Evolutionary conservation across 2,113 vertebrate genomes (phyloP).

Genomic region (Laticauda laticaudata): DNA sequence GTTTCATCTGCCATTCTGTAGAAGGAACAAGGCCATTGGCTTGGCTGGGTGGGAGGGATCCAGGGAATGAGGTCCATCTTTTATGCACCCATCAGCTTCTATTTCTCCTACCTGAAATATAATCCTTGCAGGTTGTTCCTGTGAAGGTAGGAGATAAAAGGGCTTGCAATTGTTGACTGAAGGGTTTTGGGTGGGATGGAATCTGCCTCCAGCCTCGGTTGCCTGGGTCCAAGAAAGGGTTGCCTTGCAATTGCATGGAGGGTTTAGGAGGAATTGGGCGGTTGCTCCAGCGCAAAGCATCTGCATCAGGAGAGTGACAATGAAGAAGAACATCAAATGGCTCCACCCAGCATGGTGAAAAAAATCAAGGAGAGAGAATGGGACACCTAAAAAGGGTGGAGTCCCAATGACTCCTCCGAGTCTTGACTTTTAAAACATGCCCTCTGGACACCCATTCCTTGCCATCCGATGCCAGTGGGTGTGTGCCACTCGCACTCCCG

Average conservation of each 20-base stretch:
- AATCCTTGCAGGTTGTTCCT: not conserved
- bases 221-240: not conserved
- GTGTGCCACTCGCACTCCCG: not conserved
- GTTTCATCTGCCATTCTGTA: not conserved
- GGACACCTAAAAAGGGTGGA: not conserved
- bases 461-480: not conserved
- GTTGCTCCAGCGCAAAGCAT: not conserved
- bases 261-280: not conserved
- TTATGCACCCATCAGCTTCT: not conserved
- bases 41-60: not conserved
- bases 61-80: not conserved
- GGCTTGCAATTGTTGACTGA: not conserved
- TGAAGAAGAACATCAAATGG: not conserved
- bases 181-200: not conserved
- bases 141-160: not conserved
- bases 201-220: not conserved
- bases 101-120: not conserved
- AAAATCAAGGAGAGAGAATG: not conserved
- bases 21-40: not conserved
- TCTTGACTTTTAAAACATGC: not conserved
- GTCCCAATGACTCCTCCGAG: rapidly evolving
- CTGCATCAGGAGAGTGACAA: too few species aligned
- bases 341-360: not conserved
- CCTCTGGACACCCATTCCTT: not conserved
- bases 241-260: not conserved